A percentile compares a stretch with the other conserved stretches of the same genome.
Evolutionary conservation across 2,888 invertebrate genomes (phyloP).

Genomic region (Zygaena filipendulae): DNA sequence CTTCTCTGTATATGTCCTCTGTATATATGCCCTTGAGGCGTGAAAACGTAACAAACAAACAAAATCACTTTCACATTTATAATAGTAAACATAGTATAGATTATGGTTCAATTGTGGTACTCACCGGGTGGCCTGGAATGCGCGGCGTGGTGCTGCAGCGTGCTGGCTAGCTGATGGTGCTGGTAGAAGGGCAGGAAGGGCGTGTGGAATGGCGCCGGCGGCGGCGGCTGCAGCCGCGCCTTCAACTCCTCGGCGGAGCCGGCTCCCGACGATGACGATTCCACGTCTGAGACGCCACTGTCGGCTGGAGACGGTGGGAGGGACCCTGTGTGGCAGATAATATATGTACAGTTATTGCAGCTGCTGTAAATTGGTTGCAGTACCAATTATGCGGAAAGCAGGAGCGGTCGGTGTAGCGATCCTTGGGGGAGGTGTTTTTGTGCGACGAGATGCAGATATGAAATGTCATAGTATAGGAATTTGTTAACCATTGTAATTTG

Average conservation of each 20-base stretch:
- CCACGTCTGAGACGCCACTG: conserved; percentile 97
- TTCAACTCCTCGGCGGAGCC: conserved; percentile 86
- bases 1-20: too few species aligned
- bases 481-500: too few species aligned
- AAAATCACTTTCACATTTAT: too few species aligned
- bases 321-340: conserved; percentile 85
- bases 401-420: neutral
- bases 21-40: too few species aligned
- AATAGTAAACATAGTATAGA: too few species aligned
- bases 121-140: conserved; percentile 56
- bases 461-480: too few species aligned
- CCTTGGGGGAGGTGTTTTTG: neutral
- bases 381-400: neutral
- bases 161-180: conserved; percentile 65
- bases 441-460: too few species aligned
- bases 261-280: conserved; percentile 89
- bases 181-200: conserved; percentile 77
- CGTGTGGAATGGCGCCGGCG: conserved; percentile 59
- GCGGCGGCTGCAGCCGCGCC: conserved; percentile 83
- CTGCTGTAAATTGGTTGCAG: neutral
- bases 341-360: too few species aligned
- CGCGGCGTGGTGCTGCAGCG: conserved; percentile 60
- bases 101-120: too few species aligned
- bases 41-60: too few species aligned
- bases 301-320: conserved; percentile 97